phyloP scores from a whole-genome alignment of 2,888 invertebrate species.

The Tubulanus polymorphus region DNA sequence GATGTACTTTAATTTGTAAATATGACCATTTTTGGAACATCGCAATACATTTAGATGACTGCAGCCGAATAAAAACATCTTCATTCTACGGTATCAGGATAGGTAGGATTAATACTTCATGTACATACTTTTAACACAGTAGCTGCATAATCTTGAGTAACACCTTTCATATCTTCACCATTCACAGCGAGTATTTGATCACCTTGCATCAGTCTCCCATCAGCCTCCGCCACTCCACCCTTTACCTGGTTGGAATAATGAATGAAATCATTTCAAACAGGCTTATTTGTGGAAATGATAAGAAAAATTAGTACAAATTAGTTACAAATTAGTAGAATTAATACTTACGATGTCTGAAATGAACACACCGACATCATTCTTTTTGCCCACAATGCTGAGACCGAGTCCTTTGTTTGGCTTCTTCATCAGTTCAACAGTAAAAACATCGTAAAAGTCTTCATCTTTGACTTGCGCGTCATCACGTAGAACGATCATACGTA shows the following conservation, averaged over 20 bases:
- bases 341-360: slow-evolving; percentile 83
- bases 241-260: slow-evolving; percentile 62
- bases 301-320: neutral
- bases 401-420: slow-evolving; percentile 74
- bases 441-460: slow-evolving; percentile 64
- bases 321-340: neutral
- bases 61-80: no score
- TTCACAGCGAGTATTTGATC: slow-evolving; percentile 87
- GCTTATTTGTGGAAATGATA: no score
- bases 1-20: no score
- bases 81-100: no score
- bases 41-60: no score
- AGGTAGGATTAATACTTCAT: neutral
- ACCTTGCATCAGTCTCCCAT: slow-evolving; percentile 85
- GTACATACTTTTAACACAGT: slow-evolving; percentile 70
- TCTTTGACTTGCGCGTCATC: slow-evolving; percentile 54
- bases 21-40: no score
- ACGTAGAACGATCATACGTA: slow-evolving; percentile 78
- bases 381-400: slow-evolving; percentile 74
- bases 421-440: slow-evolving; percentile 72
- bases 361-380: slow-evolving; percentile 75
- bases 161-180: slow-evolving; percentile 66
- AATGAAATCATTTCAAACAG: neutral
- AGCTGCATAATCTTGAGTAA: slow-evolving; percentile 75
- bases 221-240: slow-evolving; percentile 79